A percentile compares a stretch with the other conserved stretches of the same genome.
Conservation (phyloP, 2,888 invertebrate genomes). For the Trileptium ribeirensis region DNA sequence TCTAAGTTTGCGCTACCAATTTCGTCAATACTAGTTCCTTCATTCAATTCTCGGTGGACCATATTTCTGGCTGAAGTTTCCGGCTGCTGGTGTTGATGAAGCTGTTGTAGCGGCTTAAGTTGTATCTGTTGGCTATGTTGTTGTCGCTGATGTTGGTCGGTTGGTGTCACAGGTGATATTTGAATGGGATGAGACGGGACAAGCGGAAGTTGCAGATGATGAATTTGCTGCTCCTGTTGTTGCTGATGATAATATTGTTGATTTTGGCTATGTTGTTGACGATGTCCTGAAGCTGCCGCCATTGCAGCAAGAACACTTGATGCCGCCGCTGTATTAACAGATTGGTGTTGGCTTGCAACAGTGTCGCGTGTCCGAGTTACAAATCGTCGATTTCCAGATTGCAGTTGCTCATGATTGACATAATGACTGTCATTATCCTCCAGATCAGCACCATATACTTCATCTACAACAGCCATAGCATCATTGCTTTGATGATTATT, state of each 20-base stretch:
- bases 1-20: too few species aligned
- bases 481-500: neutral
- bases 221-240: neutral
- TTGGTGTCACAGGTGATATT: too few species aligned
- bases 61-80: too few species aligned
- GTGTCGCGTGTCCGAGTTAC: neutral
- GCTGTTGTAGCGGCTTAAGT: neutral
- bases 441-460: neutral
- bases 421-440: neutral
- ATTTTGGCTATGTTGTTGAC: neutral
- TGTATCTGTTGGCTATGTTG: neutral
- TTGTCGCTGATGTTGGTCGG: neutral
- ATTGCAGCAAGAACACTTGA: conserved; percentile 9
- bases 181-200: too few species aligned
- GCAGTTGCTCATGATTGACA: neutral
- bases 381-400: neutral
- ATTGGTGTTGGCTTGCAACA: neutral
- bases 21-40: too few species aligned
- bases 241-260: neutral
- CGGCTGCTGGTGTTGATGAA: neutral
- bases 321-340: neutral
- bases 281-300: neutral
- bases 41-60: too few species aligned
- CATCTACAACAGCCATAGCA: neutral
- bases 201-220: too few species aligned